phyloP scores from a whole-genome alignment of 2,113 vertebrate genomes.

The Pseudonaja textilis region DNA sequence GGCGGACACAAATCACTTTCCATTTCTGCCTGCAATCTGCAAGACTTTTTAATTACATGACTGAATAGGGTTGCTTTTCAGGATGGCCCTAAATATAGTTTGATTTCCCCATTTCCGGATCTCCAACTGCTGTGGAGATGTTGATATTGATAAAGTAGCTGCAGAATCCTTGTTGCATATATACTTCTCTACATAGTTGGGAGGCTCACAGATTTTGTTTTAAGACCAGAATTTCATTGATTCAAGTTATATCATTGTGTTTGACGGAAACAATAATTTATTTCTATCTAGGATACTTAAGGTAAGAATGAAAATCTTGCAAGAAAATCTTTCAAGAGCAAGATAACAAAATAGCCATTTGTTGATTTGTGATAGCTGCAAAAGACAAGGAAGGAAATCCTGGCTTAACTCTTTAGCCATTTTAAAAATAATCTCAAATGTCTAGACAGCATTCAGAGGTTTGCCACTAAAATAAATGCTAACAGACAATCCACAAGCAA shows the following conservation, averaged over 20 bases:
- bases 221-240: not conserved
- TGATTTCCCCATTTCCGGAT: not conserved
- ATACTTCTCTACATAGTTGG: not conserved
- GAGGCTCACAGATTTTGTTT: not conserved
- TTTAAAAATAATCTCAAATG: constrained; percentile 49
- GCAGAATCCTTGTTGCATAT: not conserved
- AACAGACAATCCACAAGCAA: constrained; percentile 51
- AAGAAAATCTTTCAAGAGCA: constrained; percentile 30
- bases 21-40: not conserved
- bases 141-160: not conserved
- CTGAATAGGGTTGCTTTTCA: not conserved
- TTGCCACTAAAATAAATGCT: constrained; percentile 57
- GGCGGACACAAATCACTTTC: not conserved
- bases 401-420: constrained; percentile 48
- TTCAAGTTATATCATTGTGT: not conserved
- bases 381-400: not conserved
- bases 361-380: constrained; percentile 19
- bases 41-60: not conserved
- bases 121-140: not conserved
- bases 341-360: not conserved
- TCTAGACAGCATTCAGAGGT: constrained; percentile 56
- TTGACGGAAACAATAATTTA: not conserved
- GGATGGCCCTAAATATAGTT: not conserved
- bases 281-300: not conserved
- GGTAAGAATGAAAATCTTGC: not conserved